A percentile compares a stretch with the other conserved stretches of the same genome.
Conservation (phyloP, 2,113 vertebrate genomes). For the Oreotrochilus melanogaster region DNA sequence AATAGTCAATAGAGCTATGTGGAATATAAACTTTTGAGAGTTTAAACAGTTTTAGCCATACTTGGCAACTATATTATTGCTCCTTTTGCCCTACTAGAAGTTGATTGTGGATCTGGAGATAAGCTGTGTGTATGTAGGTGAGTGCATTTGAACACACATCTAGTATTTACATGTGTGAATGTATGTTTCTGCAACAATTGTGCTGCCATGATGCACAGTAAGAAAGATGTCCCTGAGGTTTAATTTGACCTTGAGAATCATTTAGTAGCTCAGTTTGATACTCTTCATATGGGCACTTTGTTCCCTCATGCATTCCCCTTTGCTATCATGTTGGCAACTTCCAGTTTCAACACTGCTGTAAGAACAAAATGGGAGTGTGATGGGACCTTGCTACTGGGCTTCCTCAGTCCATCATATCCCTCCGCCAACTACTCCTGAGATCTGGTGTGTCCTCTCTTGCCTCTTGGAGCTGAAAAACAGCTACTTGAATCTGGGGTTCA, state of each 20-base stretch:
- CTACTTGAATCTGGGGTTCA: not conserved
- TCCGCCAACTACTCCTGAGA: not conserved
- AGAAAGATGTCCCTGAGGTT: not conserved
- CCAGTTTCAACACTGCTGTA: not conserved
- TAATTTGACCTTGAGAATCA: not conserved
- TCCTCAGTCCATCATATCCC: not conserved
- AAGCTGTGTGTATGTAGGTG: not conserved
- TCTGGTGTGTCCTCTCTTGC: not conserved
- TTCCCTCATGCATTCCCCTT: not conserved
- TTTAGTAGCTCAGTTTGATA: not conserved
- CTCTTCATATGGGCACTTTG: not conserved
- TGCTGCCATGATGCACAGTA: not conserved
- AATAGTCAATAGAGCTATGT: not conserved
- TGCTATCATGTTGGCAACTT: not conserved
- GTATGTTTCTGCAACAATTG: not conserved
- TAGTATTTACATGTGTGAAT: accelerated
- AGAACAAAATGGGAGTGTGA: not conserved
- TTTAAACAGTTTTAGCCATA: not conserved
- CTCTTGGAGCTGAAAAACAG: not conserved
- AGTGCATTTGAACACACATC: not conserved
- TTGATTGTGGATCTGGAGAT: not conserved
- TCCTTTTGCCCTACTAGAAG: not conserved
- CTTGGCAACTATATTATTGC: not conserved
- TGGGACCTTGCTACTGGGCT: not conserved
- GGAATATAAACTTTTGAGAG: not conserved